A percentile compares a stretch with the other conserved stretches of the same genome.
phyloP scores from a whole-genome alignment of 2,797 vertebrate species.

The Silurus aristotelis region DNA sequence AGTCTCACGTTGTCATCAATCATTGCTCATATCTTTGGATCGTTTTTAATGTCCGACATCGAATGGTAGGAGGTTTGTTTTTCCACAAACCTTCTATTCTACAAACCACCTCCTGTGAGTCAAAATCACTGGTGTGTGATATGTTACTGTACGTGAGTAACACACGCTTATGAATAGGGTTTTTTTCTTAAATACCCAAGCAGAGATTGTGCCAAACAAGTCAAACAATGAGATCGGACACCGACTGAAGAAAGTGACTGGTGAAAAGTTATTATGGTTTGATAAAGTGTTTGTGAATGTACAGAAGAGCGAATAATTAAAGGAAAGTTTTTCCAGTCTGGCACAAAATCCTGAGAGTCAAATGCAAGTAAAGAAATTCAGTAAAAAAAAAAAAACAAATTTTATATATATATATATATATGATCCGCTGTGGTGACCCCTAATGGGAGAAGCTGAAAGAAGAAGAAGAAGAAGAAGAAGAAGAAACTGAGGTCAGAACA shows the following conservation, averaged over 20 bases:
- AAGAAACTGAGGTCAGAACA: too few relatives aligned
- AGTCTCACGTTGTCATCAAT: background rate
- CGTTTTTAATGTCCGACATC: background rate
- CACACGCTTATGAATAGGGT: background rate
- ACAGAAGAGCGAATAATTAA: background rate
- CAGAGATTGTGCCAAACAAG: background rate
- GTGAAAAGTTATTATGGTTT: background rate
- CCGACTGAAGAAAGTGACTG: background rate
- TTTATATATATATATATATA: too few relatives aligned
- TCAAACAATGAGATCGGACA: background rate
- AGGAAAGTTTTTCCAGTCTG: background rate
- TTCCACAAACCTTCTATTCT: background rate
- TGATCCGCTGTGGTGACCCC: too few relatives aligned
- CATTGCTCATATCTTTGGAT: slow-evolving; percentile 16
- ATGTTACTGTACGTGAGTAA: background rate
- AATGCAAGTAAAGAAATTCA: too few relatives aligned
- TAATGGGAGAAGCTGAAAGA: too few relatives aligned
- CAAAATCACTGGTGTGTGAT: slow-evolving; percentile 12
- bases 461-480: too few relatives aligned
- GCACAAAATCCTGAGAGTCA: background rate
- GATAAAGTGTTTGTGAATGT: background rate
- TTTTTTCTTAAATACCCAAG: background rate
- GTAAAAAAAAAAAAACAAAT: too few relatives aligned
- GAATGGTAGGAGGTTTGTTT: background rate
- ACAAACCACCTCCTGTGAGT: background rate